These are phyloP conservation scores for Pteria penguin DNA, from an alignment of 2,888 invertebrate species.

Conservation along the genomic window DNA sequence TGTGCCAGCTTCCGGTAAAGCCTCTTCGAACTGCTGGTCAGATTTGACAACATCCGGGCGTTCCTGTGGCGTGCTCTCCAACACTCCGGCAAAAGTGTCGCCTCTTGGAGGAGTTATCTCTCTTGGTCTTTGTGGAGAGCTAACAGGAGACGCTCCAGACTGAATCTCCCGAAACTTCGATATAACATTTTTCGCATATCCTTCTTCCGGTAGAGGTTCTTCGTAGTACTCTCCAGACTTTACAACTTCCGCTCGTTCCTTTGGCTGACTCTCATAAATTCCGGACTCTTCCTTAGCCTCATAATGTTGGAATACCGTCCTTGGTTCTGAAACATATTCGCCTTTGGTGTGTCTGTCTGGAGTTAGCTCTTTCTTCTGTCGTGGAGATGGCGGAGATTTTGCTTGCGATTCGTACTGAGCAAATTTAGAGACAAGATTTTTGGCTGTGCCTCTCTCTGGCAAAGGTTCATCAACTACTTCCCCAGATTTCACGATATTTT, in stretches of 20 bases:
- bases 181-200: slow-evolving; percentile 59
- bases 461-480: slow-evolving; percentile 61
- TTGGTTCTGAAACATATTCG: slow-evolving; percentile 70
- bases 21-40: slow-evolving; percentile 43
- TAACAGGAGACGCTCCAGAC: slow-evolving; percentile 48
- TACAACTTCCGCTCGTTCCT: slow-evolving; percentile 51
- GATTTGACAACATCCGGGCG: slow-evolving; percentile 61
- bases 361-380: slow-evolving; percentile 62
- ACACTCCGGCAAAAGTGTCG: slow-evolving; percentile 59
- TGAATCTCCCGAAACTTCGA: slow-evolving; percentile 59
- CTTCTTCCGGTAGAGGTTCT: slow-evolving; percentile 59
- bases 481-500: slow-evolving; percentile 66
- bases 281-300: slow-evolving; percentile 65
- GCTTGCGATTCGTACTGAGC: slow-evolving; percentile 64
- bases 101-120: slow-evolving; percentile 71
- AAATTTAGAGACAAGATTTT: slow-evolving; percentile 69
- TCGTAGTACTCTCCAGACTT: slow-evolving; percentile 50
- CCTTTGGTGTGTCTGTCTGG: slow-evolving; percentile 62
- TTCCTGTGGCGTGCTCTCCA: slow-evolving; percentile 63
- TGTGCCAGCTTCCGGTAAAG: slow-evolving; percentile 84
- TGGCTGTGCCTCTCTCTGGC: slow-evolving; percentile 67
- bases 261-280: slow-evolving; percentile 68
- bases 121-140: slow-evolving; percentile 53
- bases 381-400: slow-evolving; percentile 62
- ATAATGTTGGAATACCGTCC: slow-evolving; percentile 59